Conservation (phyloP, 2,113 vertebrate species). For the Myrmecobius fasciatus region DNA sequence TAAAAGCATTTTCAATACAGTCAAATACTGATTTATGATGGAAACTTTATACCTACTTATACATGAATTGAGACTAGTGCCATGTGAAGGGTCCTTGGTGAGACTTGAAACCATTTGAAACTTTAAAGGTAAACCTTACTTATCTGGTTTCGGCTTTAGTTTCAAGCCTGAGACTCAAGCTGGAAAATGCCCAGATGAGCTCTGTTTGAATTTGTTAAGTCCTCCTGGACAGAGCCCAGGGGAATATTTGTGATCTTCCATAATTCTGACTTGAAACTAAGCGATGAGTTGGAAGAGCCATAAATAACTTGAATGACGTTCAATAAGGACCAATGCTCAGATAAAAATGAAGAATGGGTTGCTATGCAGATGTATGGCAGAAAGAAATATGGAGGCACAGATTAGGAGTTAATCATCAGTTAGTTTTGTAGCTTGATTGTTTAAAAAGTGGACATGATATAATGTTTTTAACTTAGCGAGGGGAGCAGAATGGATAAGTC, state of each 20-base stretch:
- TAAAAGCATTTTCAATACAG: slow-evolving; percentile 50
- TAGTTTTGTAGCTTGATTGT: slow-evolving; percentile 15
- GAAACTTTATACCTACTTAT: slow-evolving; percentile 76
- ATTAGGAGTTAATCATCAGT: background rate
- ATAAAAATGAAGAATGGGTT: slow-evolving; percentile 14
- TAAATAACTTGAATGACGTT: slow-evolving; percentile 12
- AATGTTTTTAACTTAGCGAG: background rate
- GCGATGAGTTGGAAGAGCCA: background rate
- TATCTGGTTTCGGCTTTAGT: slow-evolving; percentile 72
- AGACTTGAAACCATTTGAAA: slow-evolving; percentile 69
- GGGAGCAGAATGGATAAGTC: background rate
- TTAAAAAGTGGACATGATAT: slow-evolving; percentile 7
- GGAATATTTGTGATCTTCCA: background rate
- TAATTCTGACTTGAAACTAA: slow-evolving; percentile 25
- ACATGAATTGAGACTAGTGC: slow-evolving; percentile 72
- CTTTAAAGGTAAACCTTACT: slow-evolving; percentile 23
- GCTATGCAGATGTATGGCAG: background rate
- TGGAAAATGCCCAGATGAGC: slow-evolving; percentile 37
- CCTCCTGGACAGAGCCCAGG: slow-evolving; percentile 35
- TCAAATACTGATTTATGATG: slow-evolving; percentile 65
- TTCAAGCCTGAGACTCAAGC: slow-evolving; percentile 59
- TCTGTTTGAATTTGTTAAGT: slow-evolving; percentile 13
- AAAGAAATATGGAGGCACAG: background rate
- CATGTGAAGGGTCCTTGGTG: slow-evolving; percentile 68
- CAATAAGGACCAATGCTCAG: background rate